phyloP scores from a whole-genome alignment of 2,797 vertebrate genomes.

The Danio aesculapii region DNA sequence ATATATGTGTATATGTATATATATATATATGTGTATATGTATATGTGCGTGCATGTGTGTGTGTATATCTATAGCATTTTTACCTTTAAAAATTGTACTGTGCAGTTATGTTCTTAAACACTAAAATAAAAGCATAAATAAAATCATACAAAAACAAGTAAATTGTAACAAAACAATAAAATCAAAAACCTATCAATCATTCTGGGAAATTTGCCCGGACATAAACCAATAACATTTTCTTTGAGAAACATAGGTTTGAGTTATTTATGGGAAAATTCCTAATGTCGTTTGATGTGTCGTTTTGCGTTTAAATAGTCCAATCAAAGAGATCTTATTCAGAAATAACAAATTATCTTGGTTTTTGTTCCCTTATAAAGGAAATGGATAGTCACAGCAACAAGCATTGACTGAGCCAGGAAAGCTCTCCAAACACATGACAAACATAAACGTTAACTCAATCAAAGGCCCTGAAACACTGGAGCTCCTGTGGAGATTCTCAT shows the following conservation, averaged over 20 bases:
- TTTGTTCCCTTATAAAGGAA: constrained; percentile 35
- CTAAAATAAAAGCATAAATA: too few relatives aligned
- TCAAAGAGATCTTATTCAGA: background rate
- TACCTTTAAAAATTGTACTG: too few relatives aligned
- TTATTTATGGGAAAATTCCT: background rate
- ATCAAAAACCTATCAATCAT: too few relatives aligned
- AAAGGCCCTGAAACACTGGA: constrained; percentile 66
- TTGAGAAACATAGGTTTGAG: background rate
- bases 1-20: too few relatives aligned
- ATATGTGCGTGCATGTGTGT: too few relatives aligned
- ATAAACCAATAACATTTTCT: background rate
- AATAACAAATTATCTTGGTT: constrained; percentile 17
- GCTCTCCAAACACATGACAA: constrained; percentile 73
- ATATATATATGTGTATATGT: too few relatives aligned
- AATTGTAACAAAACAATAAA: too few relatives aligned
- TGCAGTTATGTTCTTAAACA: too few relatives aligned
- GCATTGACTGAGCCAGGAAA: constrained; percentile 27
- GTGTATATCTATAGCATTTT: too few relatives aligned
- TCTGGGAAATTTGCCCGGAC: background rate
- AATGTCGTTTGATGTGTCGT: background rate
- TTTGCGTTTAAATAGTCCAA: background rate
- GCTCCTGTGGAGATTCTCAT: constrained; percentile 63
- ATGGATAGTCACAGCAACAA: constrained; percentile 45
- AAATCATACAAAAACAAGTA: too few relatives aligned
- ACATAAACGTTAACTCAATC: constrained; percentile 73